phyloP scores from a whole-genome alignment of 2,797 vertebrate species.

The Naso thynnoides region DNA sequence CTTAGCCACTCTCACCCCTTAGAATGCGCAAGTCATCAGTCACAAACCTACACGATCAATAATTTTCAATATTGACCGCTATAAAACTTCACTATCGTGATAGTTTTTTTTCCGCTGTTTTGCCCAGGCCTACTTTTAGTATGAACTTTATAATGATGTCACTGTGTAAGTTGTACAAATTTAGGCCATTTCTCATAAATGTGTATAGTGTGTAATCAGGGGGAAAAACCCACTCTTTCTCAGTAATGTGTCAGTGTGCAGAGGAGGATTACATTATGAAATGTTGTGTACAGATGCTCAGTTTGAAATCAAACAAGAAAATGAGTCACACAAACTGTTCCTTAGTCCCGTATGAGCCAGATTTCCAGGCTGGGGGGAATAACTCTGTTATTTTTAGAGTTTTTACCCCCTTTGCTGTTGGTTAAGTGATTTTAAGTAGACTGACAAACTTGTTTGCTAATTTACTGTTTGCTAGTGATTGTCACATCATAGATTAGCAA shows the following conservation, averaged over 20 bases:
- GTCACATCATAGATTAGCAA: not conserved
- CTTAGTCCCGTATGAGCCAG: not conserved
- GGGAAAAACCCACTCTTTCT: slow-evolving; percentile 36
- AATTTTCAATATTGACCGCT: too few species aligned
- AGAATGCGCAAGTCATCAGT: too few species aligned
- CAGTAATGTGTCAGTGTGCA: slow-evolving; percentile 45
- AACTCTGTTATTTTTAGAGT: too few species aligned
- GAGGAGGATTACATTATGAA: slow-evolving; percentile 48
- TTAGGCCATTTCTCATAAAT: slow-evolving; percentile 14
- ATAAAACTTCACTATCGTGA: too few species aligned
- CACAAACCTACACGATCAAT: too few species aligned
- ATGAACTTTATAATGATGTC: not conserved
- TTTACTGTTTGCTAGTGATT: not conserved
- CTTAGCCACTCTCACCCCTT: too few species aligned
- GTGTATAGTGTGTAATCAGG: slow-evolving; percentile 52
- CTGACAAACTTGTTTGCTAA: slow-evolving; percentile 4
- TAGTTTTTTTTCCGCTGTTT: too few species aligned
- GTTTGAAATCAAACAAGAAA: slow-evolving; percentile 15
- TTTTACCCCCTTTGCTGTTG: not conserved
- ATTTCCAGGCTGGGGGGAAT: slow-evolving; percentile 2
- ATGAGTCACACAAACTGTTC: slow-evolving; percentile 36
- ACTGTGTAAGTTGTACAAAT: not conserved
- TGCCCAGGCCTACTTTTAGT: too few species aligned
- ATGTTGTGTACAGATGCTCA: slow-evolving; percentile 24
- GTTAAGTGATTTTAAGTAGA: not conserved